Evolutionary conservation across 2,113 vertebrate species (phyloP).

Genomic region (Crocuta crocuta): DNA sequence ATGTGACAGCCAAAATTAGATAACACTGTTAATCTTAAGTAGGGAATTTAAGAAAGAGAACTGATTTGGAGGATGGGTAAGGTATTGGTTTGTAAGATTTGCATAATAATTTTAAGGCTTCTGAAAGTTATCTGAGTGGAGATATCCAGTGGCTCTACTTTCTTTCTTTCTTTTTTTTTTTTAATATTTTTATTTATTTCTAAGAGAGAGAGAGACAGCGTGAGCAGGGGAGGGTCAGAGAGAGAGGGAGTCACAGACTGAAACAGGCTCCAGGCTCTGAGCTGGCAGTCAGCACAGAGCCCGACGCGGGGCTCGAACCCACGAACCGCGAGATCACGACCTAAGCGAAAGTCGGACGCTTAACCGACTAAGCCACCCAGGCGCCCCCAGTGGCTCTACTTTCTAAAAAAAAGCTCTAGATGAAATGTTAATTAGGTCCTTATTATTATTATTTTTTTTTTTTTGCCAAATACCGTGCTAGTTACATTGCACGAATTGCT

Average conservation of each 20-base stretch:
- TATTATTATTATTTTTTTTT: neutral
- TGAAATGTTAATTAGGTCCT: neutral
- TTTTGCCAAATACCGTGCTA: neutral
- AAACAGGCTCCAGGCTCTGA: too few species aligned
- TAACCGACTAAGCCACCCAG: too few species aligned
- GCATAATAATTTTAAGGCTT: neutral
- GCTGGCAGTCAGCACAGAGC: too few species aligned
- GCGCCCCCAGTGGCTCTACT: neutral
- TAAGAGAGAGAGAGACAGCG: too few species aligned
- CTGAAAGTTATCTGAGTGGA: neutral
- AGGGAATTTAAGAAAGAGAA: conserved; percentile 28
- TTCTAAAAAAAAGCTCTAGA: neutral
- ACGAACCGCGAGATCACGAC: too few species aligned
- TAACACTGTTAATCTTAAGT: neutral
- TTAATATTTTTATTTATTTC: too few species aligned
- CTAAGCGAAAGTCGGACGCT: too few species aligned
- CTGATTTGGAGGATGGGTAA: neutral
- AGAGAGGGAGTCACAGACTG: too few species aligned
- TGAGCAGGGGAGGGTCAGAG: too few species aligned
- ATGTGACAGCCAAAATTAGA: neutral
- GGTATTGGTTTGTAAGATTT: neutral
- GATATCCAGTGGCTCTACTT: neutral
- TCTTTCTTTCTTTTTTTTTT: too few species aligned
- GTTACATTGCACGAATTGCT: neutral
- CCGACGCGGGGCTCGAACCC: too few species aligned